Evolutionary conservation across 2,113 vertebrate species (phyloP), one percentile per base, ranked within the genome.

Genomic region (Scortum barcoo): DNA sequence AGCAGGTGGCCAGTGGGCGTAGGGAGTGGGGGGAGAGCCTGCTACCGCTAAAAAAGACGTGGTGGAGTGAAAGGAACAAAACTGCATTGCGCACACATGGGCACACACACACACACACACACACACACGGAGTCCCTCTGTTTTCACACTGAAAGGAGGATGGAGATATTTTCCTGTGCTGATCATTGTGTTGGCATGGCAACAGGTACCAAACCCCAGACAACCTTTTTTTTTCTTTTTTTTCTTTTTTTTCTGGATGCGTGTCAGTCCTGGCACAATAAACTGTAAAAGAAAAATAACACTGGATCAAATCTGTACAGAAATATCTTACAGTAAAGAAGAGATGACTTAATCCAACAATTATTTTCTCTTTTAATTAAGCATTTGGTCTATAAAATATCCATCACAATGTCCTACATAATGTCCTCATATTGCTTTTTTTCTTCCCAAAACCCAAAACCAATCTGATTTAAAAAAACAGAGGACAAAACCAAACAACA

Each of bases 1-100:
- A 82, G 89, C 89, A 91, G 87, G 90, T 91, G 91, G 90, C 13
- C 57, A 51, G 85, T 88, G 76, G 88, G 89, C 1, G 79, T 70
- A 30, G 58, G 69, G 33, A 53, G 46, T 42, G 6, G 51, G 14
- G 67, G 51, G 14, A 63, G 24, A 48, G 28, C 19, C 46, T 10
- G 30, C 14, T 40, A 22, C 5, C 13, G 36, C 24, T 11, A 53
- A 50, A 76, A 36, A n/a, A 70, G 17, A 74, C 24, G 16, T 7
- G 22, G 38, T 7, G 26, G 60, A 63, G 57, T 40, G 44, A 83
- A 58, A n/a, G 56, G 40, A 68, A 73, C 30, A 14, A 3, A 77
- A 71, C 60, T 66, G 46, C 33, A 5, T 14, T 40, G 53, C 38
- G 33, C 33, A 36, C 33, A 36, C 33, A 36, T 6, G 6, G 3